These are phyloP conservation scores for Antedon mediterranea DNA, from an alignment of 53 echinoderm and acorn worm species.

Conservation along the genomic window DNA sequence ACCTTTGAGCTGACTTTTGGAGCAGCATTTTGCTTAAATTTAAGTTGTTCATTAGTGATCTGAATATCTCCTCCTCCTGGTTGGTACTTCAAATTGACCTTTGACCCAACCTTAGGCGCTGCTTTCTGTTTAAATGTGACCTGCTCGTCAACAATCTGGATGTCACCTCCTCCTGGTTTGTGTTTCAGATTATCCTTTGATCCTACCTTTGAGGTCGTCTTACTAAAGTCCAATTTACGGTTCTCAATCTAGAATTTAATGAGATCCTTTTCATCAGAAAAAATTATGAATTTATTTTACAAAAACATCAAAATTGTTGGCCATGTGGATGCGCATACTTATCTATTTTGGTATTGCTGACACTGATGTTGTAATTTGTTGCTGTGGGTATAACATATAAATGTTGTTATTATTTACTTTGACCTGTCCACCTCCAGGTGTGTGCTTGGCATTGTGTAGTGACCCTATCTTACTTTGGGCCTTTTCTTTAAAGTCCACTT, in stretches of 20 bases:
- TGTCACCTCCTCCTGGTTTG: not conserved
- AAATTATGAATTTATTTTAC: too few relatives aligned
- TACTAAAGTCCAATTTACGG: conserved; percentile 3
- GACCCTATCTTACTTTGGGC: conserved; percentile 74
- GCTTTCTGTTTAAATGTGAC: conserved; percentile 69
- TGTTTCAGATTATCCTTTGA: not conserved
- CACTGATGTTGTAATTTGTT: too few relatives aligned
- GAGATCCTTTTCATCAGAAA: too few relatives aligned
- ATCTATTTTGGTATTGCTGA: too few relatives aligned
- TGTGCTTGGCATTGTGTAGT: conserved; percentile 68
- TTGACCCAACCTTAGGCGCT: conserved; percentile 59
- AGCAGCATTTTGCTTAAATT: conserved; percentile 61
- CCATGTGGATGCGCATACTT: too few relatives aligned
- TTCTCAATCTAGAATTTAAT: conserved; percentile 8
- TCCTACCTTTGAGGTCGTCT: not conserved
- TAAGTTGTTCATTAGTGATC: conserved; percentile 54
- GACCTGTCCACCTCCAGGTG: conserved; percentile 77
- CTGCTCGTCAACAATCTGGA: conserved; percentile 68
- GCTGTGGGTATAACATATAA: too few relatives aligned
- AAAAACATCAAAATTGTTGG: too few relatives aligned
- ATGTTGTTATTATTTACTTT: conserved; percentile 52
- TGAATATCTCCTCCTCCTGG: conserved; percentile 69
- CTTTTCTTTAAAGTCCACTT: conserved; percentile 59
- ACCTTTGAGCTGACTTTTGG: conserved; percentile 68
- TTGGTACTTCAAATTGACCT: conserved; percentile 64